Base-by-base conservation (phyloP, 2,888 invertebrate species). In the Polydesmus complanatus region DNA sequence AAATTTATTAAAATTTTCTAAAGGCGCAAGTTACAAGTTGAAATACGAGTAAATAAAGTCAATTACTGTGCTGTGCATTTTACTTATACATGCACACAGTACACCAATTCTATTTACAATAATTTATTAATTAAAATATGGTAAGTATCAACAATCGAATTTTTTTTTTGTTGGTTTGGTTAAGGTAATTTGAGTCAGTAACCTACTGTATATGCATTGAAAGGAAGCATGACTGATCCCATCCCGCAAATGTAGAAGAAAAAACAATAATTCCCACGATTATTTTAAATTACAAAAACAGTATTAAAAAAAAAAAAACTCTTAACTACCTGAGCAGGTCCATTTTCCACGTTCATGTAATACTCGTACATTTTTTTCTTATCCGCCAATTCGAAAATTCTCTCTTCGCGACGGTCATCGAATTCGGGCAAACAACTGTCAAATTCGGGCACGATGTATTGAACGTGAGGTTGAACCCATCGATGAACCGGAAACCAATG, bases 391-490 rank as follows among this genome's bases (percentile, higher is more conserved):
- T 75, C 75, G 27, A 66, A 64, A 25, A 66, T 61, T 37, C 76
- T 66, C 60, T 72, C 70, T 18, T 73, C 72, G 1, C 55, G 59
- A 61, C 73, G 66, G 1, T 70, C 69, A 63, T 75, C 75, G 58
- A 67, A 64, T 65, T 75, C 73, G 0, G 76, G 76, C 56, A 77
- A 66, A 27, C 69, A 67, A 2, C 72, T 71, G 62, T 75, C 75
- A 64, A 70, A 70, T 65, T 72, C 70, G 21, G 67, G 64, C 27
- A 76, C 69, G 26, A 69, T 58, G 66, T 76, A 74, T 37, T 69
- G 70, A 27, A 67, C 66, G 52, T 71, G 67, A 1, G 72, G 66
- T 27, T 69, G 67, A 56, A 77, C 70, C 76, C 76, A 77, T 18
- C 75, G 68, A 61, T 73, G 69, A 2, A 77, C 68, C 0, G 77